Conservation (phyloP, 2,113 vertebrate species). For the Tichodroma muraria region DNA sequence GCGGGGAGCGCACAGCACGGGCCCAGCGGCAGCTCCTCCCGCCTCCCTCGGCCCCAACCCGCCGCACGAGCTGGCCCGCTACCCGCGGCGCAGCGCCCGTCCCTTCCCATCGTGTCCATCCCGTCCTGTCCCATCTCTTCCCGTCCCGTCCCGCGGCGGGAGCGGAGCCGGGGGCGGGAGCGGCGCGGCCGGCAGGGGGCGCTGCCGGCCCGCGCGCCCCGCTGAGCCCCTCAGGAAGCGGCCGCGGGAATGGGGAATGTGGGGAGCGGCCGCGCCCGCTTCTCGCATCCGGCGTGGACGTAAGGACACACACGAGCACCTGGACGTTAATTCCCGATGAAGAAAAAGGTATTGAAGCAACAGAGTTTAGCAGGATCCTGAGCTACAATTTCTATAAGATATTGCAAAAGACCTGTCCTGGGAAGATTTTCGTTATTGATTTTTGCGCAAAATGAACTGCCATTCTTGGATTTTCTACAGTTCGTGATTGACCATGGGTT, state of each 20-base stretch:
- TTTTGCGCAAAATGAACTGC: not conserved
- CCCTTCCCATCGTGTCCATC: not conserved
- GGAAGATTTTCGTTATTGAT: accelerated
- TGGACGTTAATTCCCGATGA: accelerated
- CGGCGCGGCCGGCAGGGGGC: too few species aligned
- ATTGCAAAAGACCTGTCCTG: not conserved
- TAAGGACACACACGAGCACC: accelerated
- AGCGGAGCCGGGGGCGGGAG: too few species aligned
- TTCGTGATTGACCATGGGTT: not conserved
- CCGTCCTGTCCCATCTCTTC: too few species aligned
- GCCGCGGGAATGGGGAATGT: accelerated
- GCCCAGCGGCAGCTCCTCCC: too few species aligned
- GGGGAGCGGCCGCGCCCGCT: accelerated
- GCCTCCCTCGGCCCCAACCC: too few species aligned
- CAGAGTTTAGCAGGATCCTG: too few species aligned
- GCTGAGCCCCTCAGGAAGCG: too few species aligned
- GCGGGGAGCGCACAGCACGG: too few species aligned
- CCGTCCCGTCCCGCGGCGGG: not conserved
- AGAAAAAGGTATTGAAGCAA: not conserved
- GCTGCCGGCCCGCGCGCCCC: too few species aligned
- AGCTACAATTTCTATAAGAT: accelerated
- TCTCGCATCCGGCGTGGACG: accelerated
- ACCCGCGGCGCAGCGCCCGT: too few species aligned
- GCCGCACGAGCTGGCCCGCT: too few species aligned
- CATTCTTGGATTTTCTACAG: not conserved